These are phyloP conservation scores for Lasioglossum morio DNA, from an alignment of 2,888 invertebrate species.

Conservation along the genomic window DNA sequence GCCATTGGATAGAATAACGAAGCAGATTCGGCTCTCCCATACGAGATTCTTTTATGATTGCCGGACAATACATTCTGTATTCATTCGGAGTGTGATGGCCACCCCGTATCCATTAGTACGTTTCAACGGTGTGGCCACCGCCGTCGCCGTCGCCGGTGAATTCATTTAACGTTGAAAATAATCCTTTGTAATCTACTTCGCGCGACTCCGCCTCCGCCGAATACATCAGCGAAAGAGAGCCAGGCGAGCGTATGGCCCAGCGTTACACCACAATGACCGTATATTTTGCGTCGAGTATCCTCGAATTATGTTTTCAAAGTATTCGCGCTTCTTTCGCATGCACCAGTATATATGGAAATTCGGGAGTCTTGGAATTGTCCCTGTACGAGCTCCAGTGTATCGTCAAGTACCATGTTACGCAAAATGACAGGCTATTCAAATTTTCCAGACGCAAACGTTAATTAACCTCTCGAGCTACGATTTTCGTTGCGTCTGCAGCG, in stretches of 20 bases:
- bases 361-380: neutral
- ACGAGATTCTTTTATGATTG: constrained; percentile 58
- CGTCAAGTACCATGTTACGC: neutral
- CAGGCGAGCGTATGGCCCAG: no score
- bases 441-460: neutral
- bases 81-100: constrained; percentile 31
- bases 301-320: constrained; percentile 6
- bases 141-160: constrained; percentile 41
- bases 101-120: constrained; percentile 59
- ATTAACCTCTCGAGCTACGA: neutral
- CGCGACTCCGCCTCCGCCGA: constrained; percentile 14
- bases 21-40: constrained; percentile 16
- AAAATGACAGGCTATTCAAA: neutral
- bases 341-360: neutral
- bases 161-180: constrained; percentile 66
- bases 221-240: neutral
- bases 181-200: constrained; percentile 60
- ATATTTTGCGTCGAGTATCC: neutral
- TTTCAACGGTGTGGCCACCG: constrained; percentile 47
- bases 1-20: constrained; percentile 36
- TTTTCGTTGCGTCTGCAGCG: neutral
- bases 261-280: neutral
- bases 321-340: neutral
- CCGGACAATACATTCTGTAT: constrained; percentile 55
- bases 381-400: neutral